Base-by-base conservation (phyloP, 2,113 vertebrate genomes). In the Zootoca vivipara region DNA sequence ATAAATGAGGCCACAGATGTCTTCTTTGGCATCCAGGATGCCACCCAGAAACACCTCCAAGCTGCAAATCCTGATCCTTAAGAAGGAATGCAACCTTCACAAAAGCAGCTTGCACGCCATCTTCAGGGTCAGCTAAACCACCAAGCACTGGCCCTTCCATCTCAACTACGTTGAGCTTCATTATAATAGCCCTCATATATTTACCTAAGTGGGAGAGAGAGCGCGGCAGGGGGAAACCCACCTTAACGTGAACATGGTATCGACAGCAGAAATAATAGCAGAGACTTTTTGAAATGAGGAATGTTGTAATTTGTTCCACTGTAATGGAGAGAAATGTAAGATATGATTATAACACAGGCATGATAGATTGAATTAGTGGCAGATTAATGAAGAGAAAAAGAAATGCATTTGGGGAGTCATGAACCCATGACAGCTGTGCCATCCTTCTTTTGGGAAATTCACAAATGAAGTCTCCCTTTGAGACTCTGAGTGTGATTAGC, bases 371-470 rank as follows among this genome's bases (percentile, higher is more conserved):
- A 95, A 93, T 94, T 95, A 95, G 86, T 91, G 90, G 90, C 85
- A 93, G 92, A 95, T 94, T 95, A 96, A 92, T 95, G 90, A 96
- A 95, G 90, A 94, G 84, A 91, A 93, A 95, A 93, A 95, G 74
- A 95, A 95, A 91, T 90, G 67, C 26, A 79, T 85, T 93, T 56
- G 92, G 87, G 92, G 89, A 94, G 93, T 85, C 52, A 85, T 42
- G 78, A 91, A 93, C 69, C 67, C 83, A 30, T 85, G 85, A 93
- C 87, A 95, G 35, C 58, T 93, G 74, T 91, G 46, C 86, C 56
- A 89, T 94, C 82, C 67, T 91, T 94, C 87, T 90, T 92, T 91
- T 85, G 30, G 90, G 89, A 94, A 92, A 91, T 42, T 91, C 85
- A 95, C 82, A 93, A 94, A 96, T 92, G 82, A 96, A 93, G 40